phyloP scores from a whole-genome alignment of 2,888 invertebrate species.

The Cheilosia urbana region DNA sequence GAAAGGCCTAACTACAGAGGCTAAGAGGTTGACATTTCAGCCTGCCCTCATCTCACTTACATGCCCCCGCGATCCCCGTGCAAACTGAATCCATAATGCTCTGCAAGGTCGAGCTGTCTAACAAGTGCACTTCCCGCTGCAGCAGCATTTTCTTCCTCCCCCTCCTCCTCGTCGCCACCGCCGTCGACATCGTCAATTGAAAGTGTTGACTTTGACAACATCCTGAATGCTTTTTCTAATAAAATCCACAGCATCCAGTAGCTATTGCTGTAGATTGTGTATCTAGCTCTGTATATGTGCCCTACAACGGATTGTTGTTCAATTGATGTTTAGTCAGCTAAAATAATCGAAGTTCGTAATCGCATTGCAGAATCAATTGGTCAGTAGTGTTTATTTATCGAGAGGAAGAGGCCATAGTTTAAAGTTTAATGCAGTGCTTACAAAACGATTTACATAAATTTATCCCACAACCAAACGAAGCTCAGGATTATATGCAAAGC shows the following conservation, averaged over 20 bases:
- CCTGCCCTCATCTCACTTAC: constrained; percentile 29
- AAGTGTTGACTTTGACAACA: constrained; percentile 74
- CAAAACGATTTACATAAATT: constrained; percentile 18
- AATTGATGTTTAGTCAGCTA: constrained; percentile 57
- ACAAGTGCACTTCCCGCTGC: constrained; percentile 65
- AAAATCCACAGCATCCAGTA: constrained; percentile 34
- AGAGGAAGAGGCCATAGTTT: not conserved
- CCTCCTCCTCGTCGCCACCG: not conserved
- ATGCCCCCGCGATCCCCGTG: not conserved
- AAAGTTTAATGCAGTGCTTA: not conserved
- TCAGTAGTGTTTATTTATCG: constrained; percentile 13
- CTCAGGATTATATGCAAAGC: not conserved
- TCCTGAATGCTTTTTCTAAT: constrained; percentile 54
- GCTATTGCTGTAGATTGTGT: not conserved
- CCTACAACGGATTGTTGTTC: constrained; percentile 30
- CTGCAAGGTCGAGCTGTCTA: constrained; percentile 65
- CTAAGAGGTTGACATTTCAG: constrained; percentile 65
- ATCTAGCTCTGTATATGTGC: not conserved
- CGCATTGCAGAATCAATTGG: constrained; percentile 43
- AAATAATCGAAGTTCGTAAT: constrained; percentile 53
- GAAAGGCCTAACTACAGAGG: constrained; percentile 50
- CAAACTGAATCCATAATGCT: constrained; percentile 57
- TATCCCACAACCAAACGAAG: not conserved
- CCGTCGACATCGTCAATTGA: constrained; percentile 24
- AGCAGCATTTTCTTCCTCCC: constrained; percentile 10